These are phyloP conservation scores for Chironomus tepperi DNA, from an alignment of 1,140 invertebrate genomes.

Conservation along the genomic window DNA sequence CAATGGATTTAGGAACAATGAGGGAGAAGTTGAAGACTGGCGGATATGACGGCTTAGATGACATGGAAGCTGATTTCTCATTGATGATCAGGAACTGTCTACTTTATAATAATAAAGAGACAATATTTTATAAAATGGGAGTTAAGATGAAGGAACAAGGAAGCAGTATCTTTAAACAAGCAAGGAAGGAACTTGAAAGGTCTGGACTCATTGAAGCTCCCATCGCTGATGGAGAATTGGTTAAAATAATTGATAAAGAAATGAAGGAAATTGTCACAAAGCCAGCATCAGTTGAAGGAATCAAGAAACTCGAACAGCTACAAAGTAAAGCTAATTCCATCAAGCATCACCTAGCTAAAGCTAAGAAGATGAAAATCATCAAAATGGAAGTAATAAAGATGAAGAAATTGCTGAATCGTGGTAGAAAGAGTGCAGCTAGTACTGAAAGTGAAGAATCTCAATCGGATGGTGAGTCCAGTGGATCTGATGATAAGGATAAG, in stretches of 20 bases:
- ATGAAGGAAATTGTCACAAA: slow-evolving; percentile 39
- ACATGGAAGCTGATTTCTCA: slow-evolving; percentile 82
- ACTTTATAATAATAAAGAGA: slow-evolving; percentile 91
- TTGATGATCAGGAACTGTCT: slow-evolving; percentile 93
- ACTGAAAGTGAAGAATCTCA: slow-evolving; percentile 32
- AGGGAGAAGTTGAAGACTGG: slow-evolving; percentile 64
- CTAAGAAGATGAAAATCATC: slow-evolving; percentile 45
- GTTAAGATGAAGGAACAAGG: slow-evolving; percentile 82
- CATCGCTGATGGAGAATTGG: slow-evolving; percentile 40
- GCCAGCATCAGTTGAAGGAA: slow-evolving; percentile 39
- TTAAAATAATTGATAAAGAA: slow-evolving; percentile 45
- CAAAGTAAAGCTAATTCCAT: slow-evolving; percentile 44
- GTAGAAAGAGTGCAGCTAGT: slow-evolving; percentile 27
- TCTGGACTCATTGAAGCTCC: slow-evolving; percentile 45
- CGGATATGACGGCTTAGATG: slow-evolving; percentile 65
- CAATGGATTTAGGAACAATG: slow-evolving; percentile 97
- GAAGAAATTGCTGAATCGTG: slow-evolving; percentile 33
- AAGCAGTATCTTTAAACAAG: slow-evolving; percentile 64
- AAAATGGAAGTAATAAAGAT: slow-evolving; percentile 43
- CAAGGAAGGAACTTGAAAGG: slow-evolving; percentile 60
- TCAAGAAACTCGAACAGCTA: slow-evolving; percentile 46
- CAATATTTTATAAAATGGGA: slow-evolving; percentile 74
- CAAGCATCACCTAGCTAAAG: slow-evolving; percentile 44
- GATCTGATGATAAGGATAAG: slow-evolving; percentile 32
- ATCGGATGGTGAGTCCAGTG: slow-evolving; percentile 36